Evolutionary conservation across 1,140 invertebrate species (phyloP).

Genomic region (roundworm (Caenorhabditis elegans)): DNA sequence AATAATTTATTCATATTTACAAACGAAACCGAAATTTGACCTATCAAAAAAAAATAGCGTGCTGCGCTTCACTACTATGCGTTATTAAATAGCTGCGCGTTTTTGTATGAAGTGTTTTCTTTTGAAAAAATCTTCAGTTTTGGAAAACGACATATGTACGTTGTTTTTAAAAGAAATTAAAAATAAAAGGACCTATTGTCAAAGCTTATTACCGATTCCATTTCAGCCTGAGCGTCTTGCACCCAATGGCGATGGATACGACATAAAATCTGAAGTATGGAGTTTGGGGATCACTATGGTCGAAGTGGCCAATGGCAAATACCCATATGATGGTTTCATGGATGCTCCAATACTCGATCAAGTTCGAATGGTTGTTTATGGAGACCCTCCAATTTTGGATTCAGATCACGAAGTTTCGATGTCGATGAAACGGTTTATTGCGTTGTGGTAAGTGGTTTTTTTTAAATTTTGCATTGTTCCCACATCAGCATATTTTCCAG

Average conservation of each 20-base stretch:
- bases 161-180: too few species aligned
- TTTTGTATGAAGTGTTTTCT: too few species aligned
- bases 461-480: neutral
- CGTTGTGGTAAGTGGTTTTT: constrained; percentile 58
- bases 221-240: constrained; percentile 88
- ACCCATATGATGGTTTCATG: constrained; percentile 57
- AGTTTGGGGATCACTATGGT: constrained; percentile 91
- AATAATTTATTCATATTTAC: too few species aligned
- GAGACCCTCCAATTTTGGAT: constrained; percentile 55
- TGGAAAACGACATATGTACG: too few species aligned
- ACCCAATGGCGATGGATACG: constrained; percentile 80
- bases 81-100: too few species aligned
- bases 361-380: constrained; percentile 57
- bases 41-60: too few species aligned
- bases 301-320: constrained; percentile 57
- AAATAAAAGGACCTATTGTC: too few species aligned
- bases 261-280: constrained; percentile 98
- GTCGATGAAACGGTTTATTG: constrained; percentile 51
- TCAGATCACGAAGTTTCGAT: constrained; percentile 47
- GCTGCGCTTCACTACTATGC: too few species aligned
- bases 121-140: too few species aligned
- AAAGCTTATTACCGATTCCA: constrained; percentile 23
- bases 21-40: too few species aligned
- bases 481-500: neutral
- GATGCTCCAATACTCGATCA: constrained; percentile 57